Percentiles rank a stretch among this genome's conserved stretches.
Evolutionary conservation across 2,888 invertebrate species (phyloP).

Genomic region (Pomacea canaliculata): DNA sequence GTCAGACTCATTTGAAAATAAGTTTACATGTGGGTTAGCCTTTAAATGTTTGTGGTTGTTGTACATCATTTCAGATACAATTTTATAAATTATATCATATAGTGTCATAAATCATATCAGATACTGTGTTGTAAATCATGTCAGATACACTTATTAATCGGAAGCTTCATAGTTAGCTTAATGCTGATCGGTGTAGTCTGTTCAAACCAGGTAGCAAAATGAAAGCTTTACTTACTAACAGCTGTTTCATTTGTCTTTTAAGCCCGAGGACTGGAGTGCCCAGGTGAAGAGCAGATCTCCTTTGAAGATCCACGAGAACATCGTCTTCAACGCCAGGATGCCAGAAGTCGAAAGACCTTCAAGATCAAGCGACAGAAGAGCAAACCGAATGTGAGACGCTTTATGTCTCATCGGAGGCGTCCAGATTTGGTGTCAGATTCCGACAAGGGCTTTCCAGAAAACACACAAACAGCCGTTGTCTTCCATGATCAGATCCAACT

Average conservation of each 20-base stretch:
- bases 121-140: no score
- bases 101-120: no score
- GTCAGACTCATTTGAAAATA: no score
- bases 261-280: slow-evolving; percentile 11
- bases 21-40: no score
- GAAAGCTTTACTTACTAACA: no score
- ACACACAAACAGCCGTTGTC: slow-evolving; percentile 31
- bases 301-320: slow-evolving; percentile 69
- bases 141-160: no score
- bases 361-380: slow-evolving; percentile 72
- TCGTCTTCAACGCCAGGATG: slow-evolving; percentile 87
- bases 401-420: slow-evolving; percentile 44
- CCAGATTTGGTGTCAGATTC: slow-evolving; percentile 47
- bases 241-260: not conserved
- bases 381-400: slow-evolving; percentile 49
- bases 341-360: slow-evolving; percentile 94
- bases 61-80: no score
- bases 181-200: no score
- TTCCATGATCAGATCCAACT: slow-evolving; percentile 39
- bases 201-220: no score
- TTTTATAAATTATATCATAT: no score
- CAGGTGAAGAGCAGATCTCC: slow-evolving; percentile 9
- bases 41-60: no score
- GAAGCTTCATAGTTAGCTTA: no score
- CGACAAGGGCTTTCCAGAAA: slow-evolving; percentile 36